Base-by-base conservation (phyloP, 2,888 invertebrate genomes). In the Thera britannica region DNA sequence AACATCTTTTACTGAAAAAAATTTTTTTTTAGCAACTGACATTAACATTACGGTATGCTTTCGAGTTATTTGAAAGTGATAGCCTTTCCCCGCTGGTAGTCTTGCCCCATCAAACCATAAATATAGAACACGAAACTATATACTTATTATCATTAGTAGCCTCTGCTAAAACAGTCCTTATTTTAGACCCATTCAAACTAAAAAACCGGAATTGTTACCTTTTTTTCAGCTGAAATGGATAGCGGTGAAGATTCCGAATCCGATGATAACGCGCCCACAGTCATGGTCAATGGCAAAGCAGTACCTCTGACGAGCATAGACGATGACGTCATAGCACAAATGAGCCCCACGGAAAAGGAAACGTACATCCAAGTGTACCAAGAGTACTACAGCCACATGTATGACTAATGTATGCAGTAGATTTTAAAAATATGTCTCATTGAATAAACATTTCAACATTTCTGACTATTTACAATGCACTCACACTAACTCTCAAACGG, bases 301-400 rank as follows among this genome's bases (percentile, higher is more conserved):
- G 96, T 98, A 74, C 95, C 97, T 1, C 95, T 98, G 67, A 97
- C 97, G 46, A 97, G 97, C 81, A 96, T 99, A 9, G 97, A 97
- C 82, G 97, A 98, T 85, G 95, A 96, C 76, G 95, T 98, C 80
- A 98, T 98, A 77, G 96, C 96, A 0, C 96, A 96, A 87, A 99
- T 99, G 99, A 97, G 97, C 8, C 97, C 97, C 34, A 94, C 96
- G 3, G 99, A 99, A 86, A 98, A 98, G 90, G 98, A 98, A 84
- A 96, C 97, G 51, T 99, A 99, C 88, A 98, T 99, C 78, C 97
- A 98, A 90, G 95, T 97, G 55, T 98, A 98, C 86, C 98, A 98
- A 86, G 98, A 99, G 87, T 97, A 97, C 89, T 98, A 98, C 92
- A 97, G 98, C 76, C 97, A 98, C 87, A 97, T 98, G 94, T 97